Conservation (phyloP, 2,797 vertebrate species). For the Dicrostonyx torquatus region DNA sequence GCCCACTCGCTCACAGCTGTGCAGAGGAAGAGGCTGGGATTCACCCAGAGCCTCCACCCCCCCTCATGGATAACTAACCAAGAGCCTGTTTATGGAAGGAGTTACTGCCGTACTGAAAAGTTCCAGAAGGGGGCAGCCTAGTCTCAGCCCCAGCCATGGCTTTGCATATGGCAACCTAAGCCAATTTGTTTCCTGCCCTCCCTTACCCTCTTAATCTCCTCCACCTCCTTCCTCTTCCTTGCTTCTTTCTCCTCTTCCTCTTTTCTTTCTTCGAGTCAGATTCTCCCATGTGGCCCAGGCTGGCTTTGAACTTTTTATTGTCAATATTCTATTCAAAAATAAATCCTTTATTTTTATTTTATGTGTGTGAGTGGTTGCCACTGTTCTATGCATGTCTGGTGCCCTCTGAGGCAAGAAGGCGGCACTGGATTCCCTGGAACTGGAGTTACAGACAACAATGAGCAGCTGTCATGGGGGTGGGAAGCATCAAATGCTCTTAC, state of each 20-base stretch:
- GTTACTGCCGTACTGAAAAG: not conserved
- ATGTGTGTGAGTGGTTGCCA: not conserved
- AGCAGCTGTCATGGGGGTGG: not conserved
- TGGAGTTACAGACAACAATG: not conserved
- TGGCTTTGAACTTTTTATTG: not conserved
- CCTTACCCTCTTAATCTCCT: not conserved
- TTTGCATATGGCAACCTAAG: not conserved
- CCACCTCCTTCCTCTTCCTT: too few species aligned
- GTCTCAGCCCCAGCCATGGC: not conserved
- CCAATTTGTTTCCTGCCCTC: not conserved
- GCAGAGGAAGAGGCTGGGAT: not conserved
- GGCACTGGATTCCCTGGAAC: not conserved
- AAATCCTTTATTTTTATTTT: not conserved
- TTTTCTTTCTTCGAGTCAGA: too few species aligned
- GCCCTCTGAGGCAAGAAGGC: not conserved
- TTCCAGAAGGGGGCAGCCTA: conserved; percentile 51
- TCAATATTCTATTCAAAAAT: not conserved
- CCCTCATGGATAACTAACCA: too few species aligned
- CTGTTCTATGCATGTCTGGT: not conserved
- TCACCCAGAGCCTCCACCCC: not conserved
- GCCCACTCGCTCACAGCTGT: not conserved
- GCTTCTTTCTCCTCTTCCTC: too few species aligned
- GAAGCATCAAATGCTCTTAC: not conserved
- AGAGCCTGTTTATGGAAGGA: not conserved
- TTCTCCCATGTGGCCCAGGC: not conserved